phyloP scores from a whole-genome alignment of 2,113 vertebrate species.

The Indri indri region DNA sequence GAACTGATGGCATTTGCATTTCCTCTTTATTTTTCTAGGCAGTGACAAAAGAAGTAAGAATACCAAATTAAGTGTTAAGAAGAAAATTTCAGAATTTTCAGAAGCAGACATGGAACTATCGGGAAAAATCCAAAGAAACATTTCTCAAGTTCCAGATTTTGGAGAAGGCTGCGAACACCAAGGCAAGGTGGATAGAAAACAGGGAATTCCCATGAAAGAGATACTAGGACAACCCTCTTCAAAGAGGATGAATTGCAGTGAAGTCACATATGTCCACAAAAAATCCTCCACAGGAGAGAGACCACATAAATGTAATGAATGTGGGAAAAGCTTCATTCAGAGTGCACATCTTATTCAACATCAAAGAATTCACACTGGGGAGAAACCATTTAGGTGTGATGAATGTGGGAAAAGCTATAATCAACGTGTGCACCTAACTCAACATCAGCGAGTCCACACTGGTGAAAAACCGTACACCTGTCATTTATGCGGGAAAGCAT shows the following conservation, averaged over 20 bases:
- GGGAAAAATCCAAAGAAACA: constrained; percentile 48
- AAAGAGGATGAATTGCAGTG: constrained; percentile 47
- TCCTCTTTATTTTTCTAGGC: constrained; percentile 58
- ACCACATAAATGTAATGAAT: constrained; percentile 75
- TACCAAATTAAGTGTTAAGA: constrained; percentile 62
- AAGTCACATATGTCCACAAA: constrained; percentile 52
- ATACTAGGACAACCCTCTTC: constrained; percentile 49
- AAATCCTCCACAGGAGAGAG: constrained; percentile 78
- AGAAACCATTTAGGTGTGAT: constrained; percentile 75
- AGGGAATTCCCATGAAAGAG: constrained; percentile 54
- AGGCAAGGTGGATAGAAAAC: constrained; percentile 47
- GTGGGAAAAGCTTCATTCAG: constrained; percentile 81
- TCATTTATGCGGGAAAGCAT: constrained; percentile 77
- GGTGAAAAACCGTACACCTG: constrained; percentile 81
- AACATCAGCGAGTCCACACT: constrained; percentile 79
- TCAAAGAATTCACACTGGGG: constrained; percentile 77
- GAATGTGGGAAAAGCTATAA: constrained; percentile 80
- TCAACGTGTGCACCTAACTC: constrained; percentile 77
- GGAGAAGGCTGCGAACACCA: constrained; percentile 31
- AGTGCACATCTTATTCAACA: constrained; percentile 78
- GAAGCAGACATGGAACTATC: constrained; percentile 54
- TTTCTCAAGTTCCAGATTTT: constrained; percentile 49
- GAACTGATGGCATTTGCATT: background rate
- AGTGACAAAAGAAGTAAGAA: constrained; percentile 74
- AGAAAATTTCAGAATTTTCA: constrained; percentile 68